phyloP scores from a whole-genome alignment of 1,140 invertebrate species.

The Camponotus pennsylvanicus region DNA sequence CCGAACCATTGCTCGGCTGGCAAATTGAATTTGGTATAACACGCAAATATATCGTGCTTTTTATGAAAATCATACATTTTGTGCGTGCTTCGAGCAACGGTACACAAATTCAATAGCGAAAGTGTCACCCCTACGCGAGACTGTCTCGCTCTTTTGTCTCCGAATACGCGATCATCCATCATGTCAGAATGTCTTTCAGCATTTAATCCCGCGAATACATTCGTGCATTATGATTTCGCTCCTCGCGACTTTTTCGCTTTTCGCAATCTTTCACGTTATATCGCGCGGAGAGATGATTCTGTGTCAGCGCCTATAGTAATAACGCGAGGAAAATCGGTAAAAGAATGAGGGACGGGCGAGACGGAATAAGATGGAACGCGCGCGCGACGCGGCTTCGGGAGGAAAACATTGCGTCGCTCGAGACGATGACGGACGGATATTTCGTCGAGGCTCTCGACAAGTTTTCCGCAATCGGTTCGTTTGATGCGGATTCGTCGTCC shows the following conservation, averaged over 20 bases:
- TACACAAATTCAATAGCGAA: neutral
- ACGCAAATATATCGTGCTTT: neutral
- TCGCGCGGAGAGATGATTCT: constrained; percentile 39
- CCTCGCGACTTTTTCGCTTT: constrained; percentile 7
- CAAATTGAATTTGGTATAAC: neutral
- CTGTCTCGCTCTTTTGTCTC: neutral
- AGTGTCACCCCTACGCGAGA: neutral
- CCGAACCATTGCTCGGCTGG: neutral
- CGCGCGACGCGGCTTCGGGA: neutral
- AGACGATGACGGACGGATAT: constrained; percentile 44
- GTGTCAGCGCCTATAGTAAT: constrained; percentile 51
- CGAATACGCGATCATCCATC: neutral
- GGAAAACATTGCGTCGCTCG: constrained; percentile 6
- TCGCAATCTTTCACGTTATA: constrained; percentile 1
- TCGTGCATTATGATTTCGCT: constrained; percentile 46
- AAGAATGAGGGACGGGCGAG: constrained; percentile 34
- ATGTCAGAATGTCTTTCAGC: neutral
- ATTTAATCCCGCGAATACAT: constrained; percentile 60
- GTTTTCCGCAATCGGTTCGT: constrained; percentile 79
- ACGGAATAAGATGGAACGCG: constrained; percentile 32
- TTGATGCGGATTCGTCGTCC: constrained; percentile 75
- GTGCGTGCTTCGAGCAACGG: neutral
- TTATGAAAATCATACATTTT: neutral
- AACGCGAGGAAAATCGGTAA: constrained; percentile 69
- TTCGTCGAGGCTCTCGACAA: constrained; percentile 71